Percentiles rank a stretch among this genome's conserved stretches.
These are phyloP conservation scores for Jordanella pulchra DNA, from an alignment of 2,797 vertebrate species.

Conservation along the genomic window DNA sequence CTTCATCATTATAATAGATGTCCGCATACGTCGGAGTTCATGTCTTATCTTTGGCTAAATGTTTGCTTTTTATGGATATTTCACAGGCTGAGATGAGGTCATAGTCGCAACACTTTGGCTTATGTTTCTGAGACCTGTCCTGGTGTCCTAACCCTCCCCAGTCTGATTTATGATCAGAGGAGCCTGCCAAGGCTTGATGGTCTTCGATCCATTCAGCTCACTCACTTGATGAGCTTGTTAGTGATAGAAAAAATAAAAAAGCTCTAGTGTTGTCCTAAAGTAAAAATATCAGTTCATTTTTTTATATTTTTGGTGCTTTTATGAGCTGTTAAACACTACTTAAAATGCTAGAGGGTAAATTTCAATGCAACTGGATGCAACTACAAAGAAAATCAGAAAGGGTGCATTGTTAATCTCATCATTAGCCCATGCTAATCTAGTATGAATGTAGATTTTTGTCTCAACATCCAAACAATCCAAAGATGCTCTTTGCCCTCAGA, in stretches of 20 bases:
- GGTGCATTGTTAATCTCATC: slow-evolving; percentile 46
- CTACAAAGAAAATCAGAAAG: slow-evolving; percentile 19
- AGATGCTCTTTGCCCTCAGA: slow-evolving; percentile 78
- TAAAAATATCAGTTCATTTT: slow-evolving; percentile 9
- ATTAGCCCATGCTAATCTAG: slow-evolving; percentile 42
- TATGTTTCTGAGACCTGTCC: slow-evolving; percentile 46
- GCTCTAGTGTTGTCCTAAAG: background rate
- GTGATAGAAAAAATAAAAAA: slow-evolving; percentile 47
- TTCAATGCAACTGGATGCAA: slow-evolving; percentile 13
- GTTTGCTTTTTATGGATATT: slow-evolving; percentile 68
- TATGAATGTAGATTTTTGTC: slow-evolving; percentile 45
- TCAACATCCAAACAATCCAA: slow-evolving; percentile 45
- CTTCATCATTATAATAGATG: slow-evolving; percentile 54
- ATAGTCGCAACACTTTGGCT: slow-evolving; percentile 59
- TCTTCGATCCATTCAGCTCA: slow-evolving; percentile 64
- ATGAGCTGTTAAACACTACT: slow-evolving; percentile 15
- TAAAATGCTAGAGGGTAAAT: slow-evolving; percentile 13
- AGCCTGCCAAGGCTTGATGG: slow-evolving; percentile 69
- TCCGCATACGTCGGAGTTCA: slow-evolving; percentile 46
- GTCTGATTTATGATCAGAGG: slow-evolving; percentile 60
- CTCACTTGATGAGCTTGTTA: slow-evolving; percentile 81
- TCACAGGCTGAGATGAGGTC: slow-evolving; percentile 66
- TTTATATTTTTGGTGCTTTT: slow-evolving; percentile 33
- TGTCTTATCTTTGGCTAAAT: slow-evolving; percentile 68
- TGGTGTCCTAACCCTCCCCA: slow-evolving; percentile 55